Evolutionary conservation across 2,888 invertebrate species (phyloP).

Genomic region (Plutella xylostella): DNA sequence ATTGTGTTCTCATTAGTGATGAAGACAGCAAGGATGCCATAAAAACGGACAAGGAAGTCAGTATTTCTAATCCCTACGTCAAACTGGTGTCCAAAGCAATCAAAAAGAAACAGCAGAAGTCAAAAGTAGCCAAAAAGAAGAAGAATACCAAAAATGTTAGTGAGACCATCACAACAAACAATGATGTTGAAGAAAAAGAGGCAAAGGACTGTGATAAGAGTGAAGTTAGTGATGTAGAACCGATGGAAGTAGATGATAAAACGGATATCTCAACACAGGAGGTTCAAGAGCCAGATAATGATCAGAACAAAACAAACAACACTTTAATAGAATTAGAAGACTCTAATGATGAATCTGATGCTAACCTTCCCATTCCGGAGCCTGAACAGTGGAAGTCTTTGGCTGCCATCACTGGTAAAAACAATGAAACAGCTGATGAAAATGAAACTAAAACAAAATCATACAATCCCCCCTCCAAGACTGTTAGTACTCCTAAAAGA

Average conservation of each 20-base stretch:
- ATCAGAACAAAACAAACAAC: not conserved
- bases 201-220: not conserved
- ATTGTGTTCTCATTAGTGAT: conserved; percentile 47
- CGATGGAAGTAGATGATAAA: conserved; percentile 13
- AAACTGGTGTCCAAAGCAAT: conserved; percentile 50
- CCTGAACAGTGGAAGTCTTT: not conserved
- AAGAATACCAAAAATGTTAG: conserved; percentile 16
- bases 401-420: conserved; percentile 10
- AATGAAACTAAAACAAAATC: conserved; percentile 6
- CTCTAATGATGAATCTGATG: conserved; percentile 17
- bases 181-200: not conserved
- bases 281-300: not conserved
- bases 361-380: not conserved
- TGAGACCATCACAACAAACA: conserved; percentile 6
- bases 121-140: conserved; percentile 33
- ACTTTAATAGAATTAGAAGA: conserved; percentile 18
- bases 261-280: conserved; percentile 8
- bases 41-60: conserved; percentile 25
- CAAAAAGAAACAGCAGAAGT: conserved; percentile 51
- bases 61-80: conserved; percentile 45
- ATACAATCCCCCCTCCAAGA: conserved; percentile 4
- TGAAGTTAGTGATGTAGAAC: conserved; percentile 22
- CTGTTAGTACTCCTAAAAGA: conserved; percentile 32
- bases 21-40: conserved; percentile 40
- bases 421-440: conserved; percentile 11